phyloP scores from a whole-genome alignment of 92 coral and sea anemone species.

The Siderastrea radians region DNA sequence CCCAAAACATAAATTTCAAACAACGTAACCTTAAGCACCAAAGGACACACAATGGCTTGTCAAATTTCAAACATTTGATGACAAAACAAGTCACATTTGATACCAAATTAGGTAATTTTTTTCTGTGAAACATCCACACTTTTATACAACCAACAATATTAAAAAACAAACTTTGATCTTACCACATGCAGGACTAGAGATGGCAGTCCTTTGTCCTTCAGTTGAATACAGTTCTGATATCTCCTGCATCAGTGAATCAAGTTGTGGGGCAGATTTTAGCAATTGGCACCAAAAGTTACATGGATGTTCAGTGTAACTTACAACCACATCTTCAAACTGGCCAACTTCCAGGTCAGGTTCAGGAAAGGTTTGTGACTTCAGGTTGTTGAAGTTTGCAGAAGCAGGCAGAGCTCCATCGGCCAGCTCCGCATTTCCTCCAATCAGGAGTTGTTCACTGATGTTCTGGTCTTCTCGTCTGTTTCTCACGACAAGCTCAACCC shows the following conservation, averaged over 20 bases:
- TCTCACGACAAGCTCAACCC: conserved; percentile 75
- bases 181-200: conserved; percentile 76
- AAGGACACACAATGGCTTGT: too few relatives aligned
- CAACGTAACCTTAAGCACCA: too few relatives aligned
- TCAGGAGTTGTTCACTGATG: conserved; percentile 82
- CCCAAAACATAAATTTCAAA: too few relatives aligned
- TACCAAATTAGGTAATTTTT: too few relatives aligned
- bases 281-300: conserved; percentile 96
- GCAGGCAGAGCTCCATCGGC: conserved; percentile 71
- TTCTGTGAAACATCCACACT: too few relatives aligned
- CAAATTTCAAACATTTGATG: too few relatives aligned
- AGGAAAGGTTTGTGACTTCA: conserved; percentile 66
- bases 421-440: conserved; percentile 76
- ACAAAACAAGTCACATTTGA: too few relatives aligned
- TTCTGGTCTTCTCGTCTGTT: conserved; percentile 73
- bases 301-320: conserved; percentile 85
- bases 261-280: conserved; percentile 64
- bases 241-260: conserved; percentile 79
- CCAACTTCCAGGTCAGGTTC: conserved; percentile 72
- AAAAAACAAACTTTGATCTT: neutral
- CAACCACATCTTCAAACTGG: conserved; percentile 89
- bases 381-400: conserved; percentile 69
- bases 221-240: conserved; percentile 72
- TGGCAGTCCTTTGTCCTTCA: conserved; percentile 46
- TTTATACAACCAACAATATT: too few relatives aligned